Conservation (phyloP, 1,140 invertebrate species). For the Drosophila ohnishii region DNA sequence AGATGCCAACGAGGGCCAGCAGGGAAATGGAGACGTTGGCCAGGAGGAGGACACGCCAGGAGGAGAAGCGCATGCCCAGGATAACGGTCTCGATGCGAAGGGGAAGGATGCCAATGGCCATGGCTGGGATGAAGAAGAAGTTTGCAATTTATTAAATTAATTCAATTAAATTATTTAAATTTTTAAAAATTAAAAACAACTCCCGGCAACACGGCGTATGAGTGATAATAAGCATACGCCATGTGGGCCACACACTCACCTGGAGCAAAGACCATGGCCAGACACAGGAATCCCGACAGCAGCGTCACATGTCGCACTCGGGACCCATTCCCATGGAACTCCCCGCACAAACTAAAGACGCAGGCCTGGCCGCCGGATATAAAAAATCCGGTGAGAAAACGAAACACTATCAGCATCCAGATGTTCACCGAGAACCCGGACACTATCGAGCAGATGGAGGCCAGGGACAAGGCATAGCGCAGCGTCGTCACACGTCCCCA, state of each 20-base stretch:
- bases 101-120: conserved; percentile 87
- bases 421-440: conserved; percentile 89
- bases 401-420: conserved; percentile 87
- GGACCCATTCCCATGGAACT: conserved; percentile 85
- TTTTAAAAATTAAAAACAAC: not conserved
- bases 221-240: not conserved
- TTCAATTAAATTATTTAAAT: too few species aligned
- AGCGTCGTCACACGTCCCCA: conserved; percentile 88
- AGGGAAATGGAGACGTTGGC: conserved; percentile 85
- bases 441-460: conserved; percentile 86
- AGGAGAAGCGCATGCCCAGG: conserved; percentile 84
- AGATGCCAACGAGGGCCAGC: conserved; percentile 84
- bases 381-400: conserved; percentile 89
- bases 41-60: conserved; percentile 87
- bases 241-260: conserved; percentile 80
- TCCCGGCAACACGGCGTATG: too few species aligned
- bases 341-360: conserved; percentile 87
- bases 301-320: conserved; percentile 84
- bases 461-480: conserved; percentile 87
- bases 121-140: conserved; percentile 80
- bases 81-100: conserved; percentile 83
- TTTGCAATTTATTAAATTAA: too few species aligned
- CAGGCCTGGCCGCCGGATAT: conserved; percentile 87
- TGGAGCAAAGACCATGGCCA: conserved; percentile 87
- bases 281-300: conserved; percentile 87